Evolutionary conservation across 2,888 invertebrate genomes (phyloP), one percentile per base, ranked within the genome.

Genomic region (Barypeithes pellucidus): DNA sequence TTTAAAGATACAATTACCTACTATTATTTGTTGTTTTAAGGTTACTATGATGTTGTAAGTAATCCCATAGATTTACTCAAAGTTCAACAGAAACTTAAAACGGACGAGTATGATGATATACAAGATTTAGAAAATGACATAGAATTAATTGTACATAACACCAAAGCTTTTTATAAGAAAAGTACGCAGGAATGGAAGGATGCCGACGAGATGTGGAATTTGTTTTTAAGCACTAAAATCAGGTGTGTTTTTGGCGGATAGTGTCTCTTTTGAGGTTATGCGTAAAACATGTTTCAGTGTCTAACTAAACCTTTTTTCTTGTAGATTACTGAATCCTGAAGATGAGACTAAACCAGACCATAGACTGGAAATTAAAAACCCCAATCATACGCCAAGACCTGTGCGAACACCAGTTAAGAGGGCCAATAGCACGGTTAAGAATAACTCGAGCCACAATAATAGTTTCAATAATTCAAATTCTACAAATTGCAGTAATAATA

Each of bases 31-130:
- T 14, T 24, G 5, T 70, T 65, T 61, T 69, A 95, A 1, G 93
- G 93, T 67, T 96, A 96, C 83, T 95, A 96, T 85, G 95, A 96
- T 87, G 95, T 96, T 41, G 96, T 99, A 1, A 90, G 92, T 7
- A 95, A 95, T 83, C 99, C 99, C 0, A 99, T 99, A 83, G 99
- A 99, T 86, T 89, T 99, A 82, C 87, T 98, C 47, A 92, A 95
- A 86, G 96, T 99, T 2, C 98, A 98, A 85, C 98, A 98, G 83
- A 99, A 98, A 85, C 87, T 99, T 9, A 98, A 97, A 90, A 97
- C 96, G 0, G 98, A 99, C 80, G 97, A 98, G 67, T 99, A 99
- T 85, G 94, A 95, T 79, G 96, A 97, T 83, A 90, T 98, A 78
- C 97, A 97, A 33, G 96, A 97, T 82, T 88, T 99, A 75, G 92